Evolutionary conservation across 2,113 vertebrate genomes (phyloP).

Genomic region (Calypte anna): DNA sequence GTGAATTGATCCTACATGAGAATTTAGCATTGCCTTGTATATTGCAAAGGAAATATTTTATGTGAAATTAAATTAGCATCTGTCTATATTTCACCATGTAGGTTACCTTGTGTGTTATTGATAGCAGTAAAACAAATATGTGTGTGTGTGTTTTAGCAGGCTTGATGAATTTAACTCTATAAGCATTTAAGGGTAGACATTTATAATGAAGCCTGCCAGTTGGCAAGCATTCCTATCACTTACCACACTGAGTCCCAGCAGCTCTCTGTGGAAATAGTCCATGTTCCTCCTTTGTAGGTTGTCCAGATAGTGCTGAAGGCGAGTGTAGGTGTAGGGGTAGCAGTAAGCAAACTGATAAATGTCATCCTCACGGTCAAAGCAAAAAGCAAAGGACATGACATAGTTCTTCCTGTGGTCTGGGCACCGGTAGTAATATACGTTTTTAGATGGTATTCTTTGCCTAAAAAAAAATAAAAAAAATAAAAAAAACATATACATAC

Average conservation of each 20-base stretch:
- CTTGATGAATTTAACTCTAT: neutral
- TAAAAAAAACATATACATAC: neutral
- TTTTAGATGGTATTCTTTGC: conserved; percentile 95
- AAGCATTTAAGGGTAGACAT: neutral
- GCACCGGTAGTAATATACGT: conserved; percentile 97
- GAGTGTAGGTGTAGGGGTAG: conserved; percentile 96
- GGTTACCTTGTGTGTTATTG: neutral
- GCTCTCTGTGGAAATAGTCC: conserved; percentile 89
- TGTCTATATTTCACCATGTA: conserved; percentile 9
- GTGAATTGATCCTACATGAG: neutral
- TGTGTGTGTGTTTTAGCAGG: neutral
- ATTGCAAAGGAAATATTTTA: neutral
- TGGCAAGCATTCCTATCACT: conserved; percentile 55
- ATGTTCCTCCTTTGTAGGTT: conserved; percentile 90
- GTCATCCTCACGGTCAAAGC: conserved; percentile 95
- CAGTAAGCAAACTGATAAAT: conserved; percentile 97
- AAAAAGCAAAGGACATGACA: conserved; percentile 98
- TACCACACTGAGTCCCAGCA: conserved; percentile 94
- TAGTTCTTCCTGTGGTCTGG: conserved; percentile 96
- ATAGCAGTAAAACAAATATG: neutral
- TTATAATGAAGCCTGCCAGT: neutral
- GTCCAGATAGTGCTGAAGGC: conserved; percentile 94
- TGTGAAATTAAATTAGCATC: conserved; percentile 10
- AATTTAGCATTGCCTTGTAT: neutral
- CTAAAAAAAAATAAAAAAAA: conserved; percentile 78